These are phyloP conservation scores for Cromileptes altivelis DNA, from an alignment of 2,113 vertebrate genomes.

Conservation along the genomic window DNA sequence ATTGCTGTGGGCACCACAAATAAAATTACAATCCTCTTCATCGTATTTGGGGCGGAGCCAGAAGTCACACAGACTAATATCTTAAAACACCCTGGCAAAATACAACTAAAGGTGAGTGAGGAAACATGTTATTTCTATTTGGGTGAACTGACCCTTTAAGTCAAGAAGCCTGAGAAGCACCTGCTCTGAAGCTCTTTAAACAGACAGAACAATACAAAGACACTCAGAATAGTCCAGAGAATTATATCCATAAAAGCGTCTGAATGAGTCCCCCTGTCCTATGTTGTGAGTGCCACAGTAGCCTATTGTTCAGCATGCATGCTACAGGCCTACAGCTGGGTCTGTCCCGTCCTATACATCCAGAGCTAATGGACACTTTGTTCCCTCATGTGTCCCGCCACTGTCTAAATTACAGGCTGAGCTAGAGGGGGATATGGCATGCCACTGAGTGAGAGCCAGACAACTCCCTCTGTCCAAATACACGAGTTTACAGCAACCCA, in stretches of 20 bases:
- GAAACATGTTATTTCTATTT: not conserved
- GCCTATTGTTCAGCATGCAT: constrained; percentile 60
- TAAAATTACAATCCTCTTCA: no score
- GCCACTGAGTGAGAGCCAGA: constrained; percentile 49
- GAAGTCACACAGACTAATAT: no score
- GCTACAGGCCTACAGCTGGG: constrained; percentile 52
- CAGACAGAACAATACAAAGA: constrained; percentile 30
- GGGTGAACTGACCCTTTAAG: not conserved
- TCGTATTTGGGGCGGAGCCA: no score
- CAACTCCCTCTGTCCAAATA: constrained; percentile 65
- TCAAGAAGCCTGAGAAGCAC: not conserved
- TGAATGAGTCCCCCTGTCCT: constrained; percentile 58
- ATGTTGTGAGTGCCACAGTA: constrained; percentile 50
- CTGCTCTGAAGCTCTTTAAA: constrained; percentile 38
- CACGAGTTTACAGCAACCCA: constrained; percentile 31
- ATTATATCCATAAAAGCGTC: constrained; percentile 43
- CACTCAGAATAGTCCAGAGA: constrained; percentile 19
- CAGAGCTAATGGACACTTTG: constrained; percentile 71
- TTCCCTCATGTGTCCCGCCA: constrained; percentile 59
- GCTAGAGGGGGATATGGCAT: constrained; percentile 8
- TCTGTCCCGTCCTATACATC: constrained; percentile 47
- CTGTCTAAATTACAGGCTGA: constrained; percentile 72
- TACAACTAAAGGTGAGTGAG: not conserved
- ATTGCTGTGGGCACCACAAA: no score
- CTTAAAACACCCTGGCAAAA: no score